These are phyloP conservation scores for Labroides dimidiatus DNA, from an alignment of 2,797 vertebrate species.

Conservation along the genomic window DNA sequence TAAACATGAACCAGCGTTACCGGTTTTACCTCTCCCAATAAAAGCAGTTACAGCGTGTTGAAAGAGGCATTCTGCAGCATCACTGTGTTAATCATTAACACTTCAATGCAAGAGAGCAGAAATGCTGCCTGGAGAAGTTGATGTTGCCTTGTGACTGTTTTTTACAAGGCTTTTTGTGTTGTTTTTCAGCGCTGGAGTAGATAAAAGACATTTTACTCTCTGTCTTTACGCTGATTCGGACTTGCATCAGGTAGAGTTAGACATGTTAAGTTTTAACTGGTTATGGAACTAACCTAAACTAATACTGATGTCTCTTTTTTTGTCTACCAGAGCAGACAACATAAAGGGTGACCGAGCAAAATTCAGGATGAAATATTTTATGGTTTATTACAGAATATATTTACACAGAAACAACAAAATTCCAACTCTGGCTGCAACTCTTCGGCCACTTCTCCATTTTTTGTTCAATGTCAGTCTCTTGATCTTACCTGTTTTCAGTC, in stretches of 20 bases:
- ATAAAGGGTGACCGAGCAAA: no score
- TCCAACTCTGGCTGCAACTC: no score
- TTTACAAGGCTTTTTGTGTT: not conserved
- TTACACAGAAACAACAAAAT: no score
- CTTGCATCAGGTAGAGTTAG: not conserved
- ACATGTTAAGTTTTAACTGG: no score
- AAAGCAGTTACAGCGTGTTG: not conserved
- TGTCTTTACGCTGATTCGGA: not conserved
- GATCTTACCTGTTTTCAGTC: no score
- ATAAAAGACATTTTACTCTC: not conserved
- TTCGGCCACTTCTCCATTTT: no score
- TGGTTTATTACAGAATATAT: no score
- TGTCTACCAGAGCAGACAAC: no score
- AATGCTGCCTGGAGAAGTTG: not conserved
- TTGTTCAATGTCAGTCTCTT: no score
- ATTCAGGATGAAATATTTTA: no score
- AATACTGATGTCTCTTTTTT: no score
- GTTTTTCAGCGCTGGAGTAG: not conserved
- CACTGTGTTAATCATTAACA: constrained; percentile 19
- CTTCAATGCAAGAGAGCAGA: not conserved
- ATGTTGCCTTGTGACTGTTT: not conserved
- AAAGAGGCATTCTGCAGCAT: not conserved
- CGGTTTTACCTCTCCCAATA: not conserved
- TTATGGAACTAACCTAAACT: no score
- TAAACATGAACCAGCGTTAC: not conserved